Evolutionary conservation across 2,888 invertebrate species (phyloP), one percentile per base, ranked within the genome.

Genomic region (Balanococcus diminutus): DNA sequence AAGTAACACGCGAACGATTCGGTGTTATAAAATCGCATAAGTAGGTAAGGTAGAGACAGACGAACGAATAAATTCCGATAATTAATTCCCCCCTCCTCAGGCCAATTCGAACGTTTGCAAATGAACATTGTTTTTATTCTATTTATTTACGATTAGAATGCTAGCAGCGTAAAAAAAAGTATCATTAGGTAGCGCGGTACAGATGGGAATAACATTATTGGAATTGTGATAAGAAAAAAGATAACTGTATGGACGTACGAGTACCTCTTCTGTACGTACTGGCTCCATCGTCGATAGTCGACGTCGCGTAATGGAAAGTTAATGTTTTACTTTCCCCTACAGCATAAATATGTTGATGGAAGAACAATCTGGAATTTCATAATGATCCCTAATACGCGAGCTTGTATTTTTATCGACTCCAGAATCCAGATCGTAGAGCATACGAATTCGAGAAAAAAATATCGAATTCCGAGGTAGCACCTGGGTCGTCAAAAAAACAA

Each of bases 281-380:
- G 83, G 83, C 67, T 67, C 67, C 84, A 84, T 39, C 84, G 32
- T 39, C 84, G 39, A 46, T 32, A 36, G 75, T 19, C 75, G 19
- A 9, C 25, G 61, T 42, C 72, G 39, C 67, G 61, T 84, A 84
- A 84, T 84, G 84, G 84, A 84, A 84, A 84, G 84, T 84, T 84
- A 84, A 84, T 84, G 84, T 84, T 84, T 84, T 84, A 84, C 84
- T 84, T 84, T 84, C 84, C 84, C 84, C 84, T 84, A 39, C 61
- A 67, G 67, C 67, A 22, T 67, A 61, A 84, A 67, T 84, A 72
- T 84, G 84, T 14, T 11, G n/a, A n/a, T 81, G n/a, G 83, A 67
- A 32, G 84, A 84, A 84, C 72, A 84, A 56, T 84, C 67, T 84
- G 84, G 84, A 84, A 84, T 84, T 84, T 84, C 72, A 67, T 84